phyloP scores from a whole-genome alignment of 1,140 invertebrate genomes.

The Eumeta japonica region DNA sequence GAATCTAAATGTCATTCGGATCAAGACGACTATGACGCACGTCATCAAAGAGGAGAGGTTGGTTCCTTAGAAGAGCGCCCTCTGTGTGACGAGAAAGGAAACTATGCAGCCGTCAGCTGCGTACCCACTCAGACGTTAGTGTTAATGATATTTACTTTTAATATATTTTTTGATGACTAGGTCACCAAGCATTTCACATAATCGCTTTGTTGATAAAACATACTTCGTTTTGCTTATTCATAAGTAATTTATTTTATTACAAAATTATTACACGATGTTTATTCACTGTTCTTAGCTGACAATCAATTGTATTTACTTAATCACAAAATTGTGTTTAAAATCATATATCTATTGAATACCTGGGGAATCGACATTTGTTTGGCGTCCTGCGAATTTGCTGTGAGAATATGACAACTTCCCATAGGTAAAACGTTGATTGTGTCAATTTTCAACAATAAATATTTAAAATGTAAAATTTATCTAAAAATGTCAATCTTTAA shows the following conservation, averaged over 20 bases:
- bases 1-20: constrained; percentile 37
- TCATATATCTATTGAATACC: no score
- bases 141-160: background rate
- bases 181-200: background rate
- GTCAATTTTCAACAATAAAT: no score
- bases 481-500: constrained; percentile 4
- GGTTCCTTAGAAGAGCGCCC: constrained; percentile 48
- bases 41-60: constrained; percentile 25
- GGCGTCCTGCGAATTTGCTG: no score
- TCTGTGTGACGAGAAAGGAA: constrained; percentile 58
- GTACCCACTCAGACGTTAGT: constrained; percentile 62
- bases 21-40: constrained; percentile 46
- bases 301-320: background rate
- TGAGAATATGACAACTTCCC: no score
- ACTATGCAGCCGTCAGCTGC: constrained; percentile 53
- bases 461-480: constrained; percentile 7
- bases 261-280: background rate
- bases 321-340: background rate
- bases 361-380: no score
- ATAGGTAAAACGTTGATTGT: no score
- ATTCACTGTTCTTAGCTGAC: background rate
- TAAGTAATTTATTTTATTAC: background rate
- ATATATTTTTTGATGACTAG: background rate
- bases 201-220: background rate
- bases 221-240: background rate